Evolutionary conservation across 2,797 vertebrate species (phyloP).

Genomic region (Adelosebastes latens): DNA sequence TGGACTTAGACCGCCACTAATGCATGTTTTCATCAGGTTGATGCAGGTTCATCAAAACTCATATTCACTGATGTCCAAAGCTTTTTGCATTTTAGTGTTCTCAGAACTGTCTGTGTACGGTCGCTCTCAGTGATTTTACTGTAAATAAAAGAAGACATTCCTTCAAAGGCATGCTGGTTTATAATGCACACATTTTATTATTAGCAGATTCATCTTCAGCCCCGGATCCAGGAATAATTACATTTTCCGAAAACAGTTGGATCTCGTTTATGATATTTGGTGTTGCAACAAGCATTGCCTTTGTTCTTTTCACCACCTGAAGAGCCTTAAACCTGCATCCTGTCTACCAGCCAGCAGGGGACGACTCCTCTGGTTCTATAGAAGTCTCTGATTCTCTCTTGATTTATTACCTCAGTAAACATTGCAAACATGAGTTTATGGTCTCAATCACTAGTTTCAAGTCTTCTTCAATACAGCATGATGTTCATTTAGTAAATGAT

Average conservation of each 20-base stretch:
- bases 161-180: background rate
- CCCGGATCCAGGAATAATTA: background rate
- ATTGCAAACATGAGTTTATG: too few relatives aligned
- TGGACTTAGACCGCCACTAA: too few relatives aligned
- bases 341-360: too few relatives aligned
- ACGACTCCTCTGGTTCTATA: too few relatives aligned
- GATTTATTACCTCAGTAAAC: too few relatives aligned
- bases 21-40: background rate
- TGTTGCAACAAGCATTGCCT: background rate
- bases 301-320: background rate
- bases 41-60: background rate
- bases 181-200: background rate
- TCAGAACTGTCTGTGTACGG: background rate
- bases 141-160: conserved; percentile 12
- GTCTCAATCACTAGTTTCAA: too few relatives aligned
- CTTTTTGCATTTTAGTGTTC: background rate
- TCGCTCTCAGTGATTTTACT: background rate
- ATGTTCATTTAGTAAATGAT: too few relatives aligned
- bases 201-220: background rate
- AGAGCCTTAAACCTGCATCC: too few relatives aligned
- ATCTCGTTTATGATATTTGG: background rate
- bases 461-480: too few relatives aligned
- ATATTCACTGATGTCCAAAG: background rate
- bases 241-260: background rate
- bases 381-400: too few relatives aligned